Percentiles rank a stretch among this genome's conserved stretches.
phyloP scores from a whole-genome alignment of 2,888 invertebrate species.

The Gastracanthus pulcherrimus region DNA sequence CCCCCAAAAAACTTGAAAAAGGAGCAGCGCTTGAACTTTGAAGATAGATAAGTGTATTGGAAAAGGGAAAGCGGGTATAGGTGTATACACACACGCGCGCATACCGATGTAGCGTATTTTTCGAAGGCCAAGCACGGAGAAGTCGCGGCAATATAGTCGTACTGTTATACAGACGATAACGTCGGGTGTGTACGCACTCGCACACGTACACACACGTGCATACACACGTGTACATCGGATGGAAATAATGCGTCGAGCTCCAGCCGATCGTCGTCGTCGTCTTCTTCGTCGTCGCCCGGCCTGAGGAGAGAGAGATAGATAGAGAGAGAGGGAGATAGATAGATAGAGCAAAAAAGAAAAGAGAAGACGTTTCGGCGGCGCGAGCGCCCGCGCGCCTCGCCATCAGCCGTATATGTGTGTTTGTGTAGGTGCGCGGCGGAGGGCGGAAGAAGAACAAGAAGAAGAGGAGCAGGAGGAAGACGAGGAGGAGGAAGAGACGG shows the following conservation, averaged over 20 bases:
- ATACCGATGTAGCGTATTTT: too few species aligned
- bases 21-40: too few species aligned
- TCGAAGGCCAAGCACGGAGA: neutral
- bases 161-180: too few species aligned
- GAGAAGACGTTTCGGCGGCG: too few species aligned
- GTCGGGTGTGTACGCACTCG: neutral
- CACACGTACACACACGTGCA: neutral
- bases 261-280: neutral
- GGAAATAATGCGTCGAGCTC: neutral
- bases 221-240: neutral
- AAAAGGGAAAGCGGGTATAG: too few species aligned
- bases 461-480: conserved; percentile 34
- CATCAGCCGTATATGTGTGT: conserved; percentile 29
- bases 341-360: too few species aligned
- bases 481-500: conserved; percentile 8
- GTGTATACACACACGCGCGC: too few species aligned
- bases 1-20: neutral
- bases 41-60: too few species aligned
- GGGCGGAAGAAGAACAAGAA: conserved; percentile 48
- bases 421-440: conserved; percentile 39
- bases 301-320: conserved; percentile 25
- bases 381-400: conserved; percentile 33
- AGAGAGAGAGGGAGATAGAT: too few species aligned
- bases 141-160: neutral
- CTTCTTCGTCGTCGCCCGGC: conserved; percentile 11